Conservation (phyloP, 2,888 invertebrate species). For the Acrobasis suavella region DNA sequence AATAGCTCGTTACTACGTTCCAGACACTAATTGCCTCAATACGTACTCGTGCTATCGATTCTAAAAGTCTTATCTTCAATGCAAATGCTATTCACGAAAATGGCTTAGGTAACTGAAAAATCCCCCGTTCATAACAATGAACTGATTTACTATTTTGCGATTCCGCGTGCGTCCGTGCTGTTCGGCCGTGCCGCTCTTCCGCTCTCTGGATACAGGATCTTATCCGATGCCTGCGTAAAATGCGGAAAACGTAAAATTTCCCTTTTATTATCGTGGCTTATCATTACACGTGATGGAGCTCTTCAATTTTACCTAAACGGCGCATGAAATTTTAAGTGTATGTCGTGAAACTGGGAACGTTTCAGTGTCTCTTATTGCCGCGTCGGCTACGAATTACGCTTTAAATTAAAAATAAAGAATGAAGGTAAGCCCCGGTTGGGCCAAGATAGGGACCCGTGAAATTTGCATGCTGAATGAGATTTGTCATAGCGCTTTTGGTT, state of each 20-base stretch:
- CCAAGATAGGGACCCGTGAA: slow-evolving; percentile 49
- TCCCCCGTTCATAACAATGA: slow-evolving; percentile 65
- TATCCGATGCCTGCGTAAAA: slow-evolving; percentile 54
- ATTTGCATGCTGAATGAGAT: slow-evolving; percentile 69
- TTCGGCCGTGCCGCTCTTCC: slow-evolving; percentile 58
- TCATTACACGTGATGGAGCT: slow-evolving; percentile 46
- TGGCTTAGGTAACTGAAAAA: slow-evolving; percentile 59
- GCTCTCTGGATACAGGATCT: slow-evolving; percentile 45
- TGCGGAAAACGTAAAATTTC: slow-evolving; percentile 51
- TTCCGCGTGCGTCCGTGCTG: slow-evolving; percentile 67
- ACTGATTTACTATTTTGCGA: slow-evolving; percentile 72
- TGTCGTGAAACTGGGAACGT: slow-evolving; percentile 35
- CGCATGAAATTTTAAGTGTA: slow-evolving; percentile 47
- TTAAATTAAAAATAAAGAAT: slow-evolving; percentile 23
- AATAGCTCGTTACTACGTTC: neutral
- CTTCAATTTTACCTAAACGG: slow-evolving; percentile 49
- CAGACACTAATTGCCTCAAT: slow-evolving; percentile 31
- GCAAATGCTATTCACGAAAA: slow-evolving; percentile 57
- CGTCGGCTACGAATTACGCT: slow-evolving; percentile 22
- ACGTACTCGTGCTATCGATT: slow-evolving; percentile 40
- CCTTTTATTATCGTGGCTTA: slow-evolving; percentile 48
- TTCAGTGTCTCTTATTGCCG: slow-evolving; percentile 37
- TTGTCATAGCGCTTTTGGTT: slow-evolving; percentile 59
- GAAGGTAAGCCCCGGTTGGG: slow-evolving; percentile 35
- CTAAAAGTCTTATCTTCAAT: slow-evolving; percentile 45